phyloP scores from a whole-genome alignment of 2,113 vertebrate genomes.

The Phodopus roborovskii region DNA sequence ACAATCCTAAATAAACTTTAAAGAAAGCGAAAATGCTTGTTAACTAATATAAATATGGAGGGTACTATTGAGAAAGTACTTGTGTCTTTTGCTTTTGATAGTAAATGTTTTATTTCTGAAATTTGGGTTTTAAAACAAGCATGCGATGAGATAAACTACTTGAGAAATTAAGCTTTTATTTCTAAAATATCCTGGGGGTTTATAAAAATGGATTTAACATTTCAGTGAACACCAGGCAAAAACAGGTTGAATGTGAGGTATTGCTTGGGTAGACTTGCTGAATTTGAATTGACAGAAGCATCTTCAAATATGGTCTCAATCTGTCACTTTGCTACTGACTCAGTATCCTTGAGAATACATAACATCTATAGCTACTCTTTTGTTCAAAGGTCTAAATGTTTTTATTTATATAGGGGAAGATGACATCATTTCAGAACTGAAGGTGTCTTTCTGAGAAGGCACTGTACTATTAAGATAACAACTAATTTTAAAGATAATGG shows the following conservation, averaged over 20 bases:
- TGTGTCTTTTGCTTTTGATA: not conserved
- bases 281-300: not conserved
- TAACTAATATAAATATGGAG: not conserved
- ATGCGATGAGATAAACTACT: constrained; percentile 2
- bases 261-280: not conserved
- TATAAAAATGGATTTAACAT: constrained; percentile 4
- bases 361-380: not conserved
- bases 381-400: constrained; percentile 35
- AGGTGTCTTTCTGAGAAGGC: not conserved
- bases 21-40: not conserved
- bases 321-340: not conserved
- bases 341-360: not conserved
- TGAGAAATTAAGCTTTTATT: constrained; percentile 40
- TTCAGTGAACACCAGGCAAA: not conserved
- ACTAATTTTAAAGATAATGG: constrained; percentile 23
- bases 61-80: constrained; percentile 35
- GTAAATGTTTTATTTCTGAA: constrained; percentile 32
- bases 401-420: not conserved
- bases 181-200: not conserved
- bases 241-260: not conserved
- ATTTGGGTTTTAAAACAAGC: constrained; percentile 32
- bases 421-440: not conserved
- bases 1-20: constrained; percentile 40
- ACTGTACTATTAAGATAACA: not conserved
- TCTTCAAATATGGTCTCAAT: not conserved